Base-by-base conservation (phyloP, 1,140 invertebrate genomes). In the Thaumatotibia leucotreta region DNA sequence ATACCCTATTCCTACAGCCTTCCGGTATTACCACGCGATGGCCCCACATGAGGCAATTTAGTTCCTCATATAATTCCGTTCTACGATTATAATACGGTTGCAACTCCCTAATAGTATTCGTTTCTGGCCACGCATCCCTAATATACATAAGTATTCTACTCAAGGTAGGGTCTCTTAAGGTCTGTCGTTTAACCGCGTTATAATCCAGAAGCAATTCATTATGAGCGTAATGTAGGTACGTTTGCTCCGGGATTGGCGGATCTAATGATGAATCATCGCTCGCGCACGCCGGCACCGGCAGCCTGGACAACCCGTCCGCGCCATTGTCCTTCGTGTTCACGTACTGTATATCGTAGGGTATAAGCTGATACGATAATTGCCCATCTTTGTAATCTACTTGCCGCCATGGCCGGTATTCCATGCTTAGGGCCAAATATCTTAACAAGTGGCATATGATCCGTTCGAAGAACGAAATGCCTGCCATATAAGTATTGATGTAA, bases 401-500 rank as follows among this genome's bases (percentile, higher is more conserved):
- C 69, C 10, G 50, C 52, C 64, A 68, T 67, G 0, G 20, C 54
- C n/a, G 72, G 69, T 61, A 74, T 68, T 1, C 65, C 71, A 3
- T 14, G 29, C 1, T 75, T 65, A 61, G 75, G 52, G 8, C 80
- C 74, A 31, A 89, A 88, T 61, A 91, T 82, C 5, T 52, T 58
- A n/a, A 89, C 65, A 29, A 92, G 66, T 3, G 91, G 85, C 66
- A 88, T 77, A 68, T 93, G 89, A 71, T 93, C 92, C 4, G 91
- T 92, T 20, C 82, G 35, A n/a, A 92, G 71, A 2, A 69, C 72
- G 62, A 93, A 91, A 23, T 77, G 67, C 6, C 79, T n/a, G n/a
- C n/a, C n/a, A n/a, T n/a, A n/a, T n/a, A n/a, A n/a, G n/a, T n/a
- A n/a, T n/a, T n/a, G n/a, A 10, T 39, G 33, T 2, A 39, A 39